Evolutionary conservation across 2,113 vertebrate species (phyloP).

Genomic region (Telmatochromis bifrenatus): DNA sequence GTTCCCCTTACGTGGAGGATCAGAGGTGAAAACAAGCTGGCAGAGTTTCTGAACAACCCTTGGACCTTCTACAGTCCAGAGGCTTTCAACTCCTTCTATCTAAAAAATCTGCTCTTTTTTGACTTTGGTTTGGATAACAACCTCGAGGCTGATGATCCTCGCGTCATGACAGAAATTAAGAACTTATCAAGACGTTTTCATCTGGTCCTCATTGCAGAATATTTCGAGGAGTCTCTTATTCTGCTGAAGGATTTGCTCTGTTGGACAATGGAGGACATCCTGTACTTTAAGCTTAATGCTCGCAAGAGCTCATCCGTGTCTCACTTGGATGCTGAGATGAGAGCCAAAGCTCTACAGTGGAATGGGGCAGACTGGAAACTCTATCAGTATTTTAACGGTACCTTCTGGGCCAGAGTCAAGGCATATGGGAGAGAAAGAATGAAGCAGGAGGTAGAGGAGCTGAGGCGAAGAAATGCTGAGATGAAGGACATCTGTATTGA

Average conservation of each 20-base stretch:
- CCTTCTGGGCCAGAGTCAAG: slow-evolving; percentile 85
- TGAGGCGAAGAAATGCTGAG: slow-evolving; percentile 77
- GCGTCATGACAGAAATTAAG: slow-evolving; percentile 71
- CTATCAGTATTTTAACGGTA: slow-evolving; percentile 87
- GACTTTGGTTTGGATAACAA: slow-evolving; percentile 88
- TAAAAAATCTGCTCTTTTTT: slow-evolving; percentile 89
- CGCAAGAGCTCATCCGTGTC: slow-evolving; percentile 75
- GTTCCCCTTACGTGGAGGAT: slow-evolving; percentile 89
- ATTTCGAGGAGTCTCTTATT: slow-evolving; percentile 92
- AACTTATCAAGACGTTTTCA: slow-evolving; percentile 78
- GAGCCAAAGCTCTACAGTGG: slow-evolving; percentile 79
- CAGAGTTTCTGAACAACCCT: slow-evolving; percentile 78
- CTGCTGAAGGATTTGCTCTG: slow-evolving; percentile 87
- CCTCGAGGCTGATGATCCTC: slow-evolving; percentile 69
- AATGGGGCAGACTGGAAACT: slow-evolving; percentile 84
- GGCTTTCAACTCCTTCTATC: slow-evolving; percentile 88
- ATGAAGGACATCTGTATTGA: slow-evolving; percentile 84
- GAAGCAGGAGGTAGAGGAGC: slow-evolving; percentile 74
- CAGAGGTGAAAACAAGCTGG: slow-evolving; percentile 74
- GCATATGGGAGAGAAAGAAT: slow-evolving; percentile 80
- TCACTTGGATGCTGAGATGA: slow-evolving; percentile 72
- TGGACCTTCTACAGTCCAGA: slow-evolving; percentile 74
- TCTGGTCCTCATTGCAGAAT: slow-evolving; percentile 85
- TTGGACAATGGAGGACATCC: slow-evolving; percentile 86
- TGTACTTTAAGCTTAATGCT: slow-evolving; percentile 89